phyloP scores from a whole-genome alignment of 2,888 invertebrate species.

The Epistrophe grossulariae region DNA sequence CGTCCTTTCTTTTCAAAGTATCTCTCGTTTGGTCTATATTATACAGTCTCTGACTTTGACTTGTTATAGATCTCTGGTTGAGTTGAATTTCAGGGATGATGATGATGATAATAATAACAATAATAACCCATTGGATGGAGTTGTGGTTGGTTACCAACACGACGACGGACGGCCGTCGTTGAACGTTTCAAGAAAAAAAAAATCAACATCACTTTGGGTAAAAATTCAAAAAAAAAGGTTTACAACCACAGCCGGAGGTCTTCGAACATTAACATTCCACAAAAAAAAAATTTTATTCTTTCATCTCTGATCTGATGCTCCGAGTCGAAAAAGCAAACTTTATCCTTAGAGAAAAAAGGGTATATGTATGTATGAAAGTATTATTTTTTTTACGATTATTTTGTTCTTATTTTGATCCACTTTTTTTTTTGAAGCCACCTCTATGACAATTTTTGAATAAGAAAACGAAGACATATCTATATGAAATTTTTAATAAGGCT shows the following conservation, averaged over 20 bases:
- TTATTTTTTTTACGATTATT: slow-evolving; percentile 33
- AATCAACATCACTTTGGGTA: background rate
- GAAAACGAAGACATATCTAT: background rate
- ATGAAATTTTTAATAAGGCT: background rate
- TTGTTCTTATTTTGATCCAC: slow-evolving; percentile 32
- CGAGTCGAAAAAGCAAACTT: slow-evolving; percentile 1
- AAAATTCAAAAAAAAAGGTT: slow-evolving; percentile 26
- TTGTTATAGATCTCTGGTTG: background rate
- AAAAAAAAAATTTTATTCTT: background rate
- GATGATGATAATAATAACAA: slow-evolving; percentile 25
- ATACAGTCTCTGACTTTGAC: background rate
- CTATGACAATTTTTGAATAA: background rate
- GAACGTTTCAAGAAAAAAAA: background rate
- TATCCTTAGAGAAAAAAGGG: slow-evolving; percentile 6
- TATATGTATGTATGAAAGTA: background rate
- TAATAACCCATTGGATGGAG: background rate
- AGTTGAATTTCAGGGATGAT: background rate
- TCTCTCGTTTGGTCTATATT: background rate
- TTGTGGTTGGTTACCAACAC: background rate
- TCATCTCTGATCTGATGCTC: background rate
- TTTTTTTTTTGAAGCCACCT: slow-evolving; percentile 3
- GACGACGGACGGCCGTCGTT: background rate
- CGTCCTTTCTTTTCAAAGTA: background rate
- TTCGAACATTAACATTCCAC: slow-evolving; percentile 37
- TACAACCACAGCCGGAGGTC: slow-evolving; percentile 45